These are phyloP conservation scores for Carettochelys insculpta DNA, from an alignment of 2,113 vertebrate species.

Conservation along the genomic window DNA sequence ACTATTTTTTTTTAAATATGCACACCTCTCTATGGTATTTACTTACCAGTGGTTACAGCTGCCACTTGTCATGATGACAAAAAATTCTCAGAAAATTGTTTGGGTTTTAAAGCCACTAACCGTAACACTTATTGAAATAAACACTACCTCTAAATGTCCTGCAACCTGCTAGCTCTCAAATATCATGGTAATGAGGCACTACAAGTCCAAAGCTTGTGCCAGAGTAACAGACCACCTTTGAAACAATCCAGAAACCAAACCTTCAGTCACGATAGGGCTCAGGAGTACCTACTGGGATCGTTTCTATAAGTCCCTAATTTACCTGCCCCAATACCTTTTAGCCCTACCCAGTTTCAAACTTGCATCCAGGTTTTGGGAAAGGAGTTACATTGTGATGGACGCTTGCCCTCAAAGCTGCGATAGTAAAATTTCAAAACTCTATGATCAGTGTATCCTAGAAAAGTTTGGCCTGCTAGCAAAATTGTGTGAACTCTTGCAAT, in stretches of 20 bases:
- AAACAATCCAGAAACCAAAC: background rate
- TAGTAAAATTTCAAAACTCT: background rate
- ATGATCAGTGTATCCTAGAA: background rate
- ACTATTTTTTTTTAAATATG: slow-evolving; percentile 56
- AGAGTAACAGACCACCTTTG: background rate
- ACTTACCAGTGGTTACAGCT: slow-evolving; percentile 63
- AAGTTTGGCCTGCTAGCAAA: background rate
- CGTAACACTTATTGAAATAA: background rate
- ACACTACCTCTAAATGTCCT: slow-evolving; percentile 11
- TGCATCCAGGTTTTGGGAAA: slow-evolving; percentile 31
- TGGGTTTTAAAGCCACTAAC: slow-evolving; percentile 39
- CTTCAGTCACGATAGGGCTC: background rate
- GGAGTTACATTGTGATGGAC: no score
- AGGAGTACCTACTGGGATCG: slow-evolving; percentile 2
- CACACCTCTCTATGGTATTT: slow-evolving; percentile 60
- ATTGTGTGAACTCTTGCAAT: background rate
- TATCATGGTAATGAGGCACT: background rate
- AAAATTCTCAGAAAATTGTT: slow-evolving; percentile 21
- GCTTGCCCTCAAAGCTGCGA: background rate
- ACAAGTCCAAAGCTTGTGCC: background rate
- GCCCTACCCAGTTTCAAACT: background rate
- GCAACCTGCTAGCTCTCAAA: slow-evolving; percentile 6
- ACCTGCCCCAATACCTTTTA: background rate
- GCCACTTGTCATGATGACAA: slow-evolving; percentile 42
- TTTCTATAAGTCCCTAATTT: background rate